Evolutionary conservation across 1,140 invertebrate genomes (phyloP).

Genomic region (Brachionus asplanchnoidis): DNA sequence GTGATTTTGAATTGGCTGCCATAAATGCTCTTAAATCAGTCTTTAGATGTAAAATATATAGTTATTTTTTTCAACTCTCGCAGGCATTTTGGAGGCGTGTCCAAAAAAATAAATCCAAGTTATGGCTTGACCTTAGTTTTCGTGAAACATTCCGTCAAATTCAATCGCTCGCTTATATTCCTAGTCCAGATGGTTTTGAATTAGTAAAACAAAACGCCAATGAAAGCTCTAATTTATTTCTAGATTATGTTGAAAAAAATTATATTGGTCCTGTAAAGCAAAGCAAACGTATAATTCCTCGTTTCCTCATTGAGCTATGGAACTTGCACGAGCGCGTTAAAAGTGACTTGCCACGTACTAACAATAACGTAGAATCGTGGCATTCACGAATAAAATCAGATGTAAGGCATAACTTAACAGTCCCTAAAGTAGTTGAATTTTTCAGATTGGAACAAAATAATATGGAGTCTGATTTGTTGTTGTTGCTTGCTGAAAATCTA

Average conservation of each 20-base stretch:
- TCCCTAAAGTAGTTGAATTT: too few species aligned
- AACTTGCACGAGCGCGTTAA: background rate
- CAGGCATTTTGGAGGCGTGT: background rate
- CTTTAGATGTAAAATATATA: too few species aligned
- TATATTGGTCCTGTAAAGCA: background rate
- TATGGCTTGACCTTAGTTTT: background rate
- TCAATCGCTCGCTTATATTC: background rate
- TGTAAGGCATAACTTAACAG: too few species aligned
- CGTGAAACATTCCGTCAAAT: background rate
- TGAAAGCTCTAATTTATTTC: background rate
- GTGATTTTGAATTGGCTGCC: too few species aligned
- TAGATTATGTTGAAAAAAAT: background rate
- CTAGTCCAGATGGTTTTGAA: background rate
- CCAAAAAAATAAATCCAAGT: background rate
- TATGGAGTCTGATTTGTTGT: too few species aligned
- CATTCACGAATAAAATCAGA: too few species aligned
- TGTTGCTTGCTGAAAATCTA: too few species aligned
- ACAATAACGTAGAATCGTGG: too few species aligned
- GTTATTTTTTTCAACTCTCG: too few species aligned
- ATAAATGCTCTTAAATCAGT: too few species aligned
- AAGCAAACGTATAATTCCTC: background rate
- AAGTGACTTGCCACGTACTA: too few species aligned
- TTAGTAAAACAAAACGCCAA: background rate
- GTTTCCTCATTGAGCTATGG: background rate
- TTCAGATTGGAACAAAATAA: too few species aligned